Percentiles rank a stretch among this genome's conserved stretches.
phyloP scores from a whole-genome alignment of 1,140 invertebrate genomes.

The Diprion similis region DNA sequence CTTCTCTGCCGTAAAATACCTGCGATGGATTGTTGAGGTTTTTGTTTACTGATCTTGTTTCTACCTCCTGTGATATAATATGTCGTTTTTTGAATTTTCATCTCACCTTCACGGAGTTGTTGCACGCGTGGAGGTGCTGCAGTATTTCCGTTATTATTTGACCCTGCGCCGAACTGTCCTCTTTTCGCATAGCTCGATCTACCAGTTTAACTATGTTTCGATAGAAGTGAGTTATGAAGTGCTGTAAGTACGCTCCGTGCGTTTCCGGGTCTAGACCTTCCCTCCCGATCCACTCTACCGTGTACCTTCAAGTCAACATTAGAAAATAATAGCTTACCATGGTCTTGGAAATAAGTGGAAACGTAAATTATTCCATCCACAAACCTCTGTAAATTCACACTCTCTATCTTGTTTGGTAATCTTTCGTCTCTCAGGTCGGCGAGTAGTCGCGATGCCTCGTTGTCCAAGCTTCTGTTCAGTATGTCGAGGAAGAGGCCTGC shows the following conservation, averaged over 20 bases:
- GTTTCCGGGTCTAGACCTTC: slow-evolving; percentile 93
- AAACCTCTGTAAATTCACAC: slow-evolving; percentile 86
- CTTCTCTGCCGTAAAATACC: slow-evolving; percentile 94
- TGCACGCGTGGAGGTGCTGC: slow-evolving; percentile 95
- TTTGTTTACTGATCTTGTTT: slow-evolving; percentile 1
- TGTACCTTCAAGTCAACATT: slow-evolving; percentile 71
- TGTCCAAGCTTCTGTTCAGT: slow-evolving; percentile 89
- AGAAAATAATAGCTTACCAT: slow-evolving; percentile 10
- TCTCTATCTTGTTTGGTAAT: slow-evolving; percentile 86
- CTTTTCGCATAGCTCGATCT: slow-evolving; percentile 93
- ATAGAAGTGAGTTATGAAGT: slow-evolving; percentile 96
- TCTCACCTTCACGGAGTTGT: slow-evolving; percentile 87
- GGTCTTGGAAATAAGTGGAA: background rate
- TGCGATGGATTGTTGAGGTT: slow-evolving; percentile 35
- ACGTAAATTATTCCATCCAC: slow-evolving; percentile 8
- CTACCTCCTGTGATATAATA: too few relatives aligned
- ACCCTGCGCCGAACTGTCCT: slow-evolving; percentile 91
- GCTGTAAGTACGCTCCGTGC: slow-evolving; percentile 92
- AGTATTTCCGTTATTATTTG: slow-evolving; percentile 95
- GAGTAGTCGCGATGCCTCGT: slow-evolving; percentile 90
- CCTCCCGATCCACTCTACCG: slow-evolving; percentile 95
- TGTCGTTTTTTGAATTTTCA: slow-evolving; percentile 1
- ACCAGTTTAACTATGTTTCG: slow-evolving; percentile 92
- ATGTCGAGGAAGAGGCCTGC: slow-evolving; percentile 96
- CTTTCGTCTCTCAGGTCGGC: slow-evolving; percentile 89